These are phyloP conservation scores for Apus apus DNA, from an alignment of 2,113 vertebrate species.

Conservation along the genomic window DNA sequence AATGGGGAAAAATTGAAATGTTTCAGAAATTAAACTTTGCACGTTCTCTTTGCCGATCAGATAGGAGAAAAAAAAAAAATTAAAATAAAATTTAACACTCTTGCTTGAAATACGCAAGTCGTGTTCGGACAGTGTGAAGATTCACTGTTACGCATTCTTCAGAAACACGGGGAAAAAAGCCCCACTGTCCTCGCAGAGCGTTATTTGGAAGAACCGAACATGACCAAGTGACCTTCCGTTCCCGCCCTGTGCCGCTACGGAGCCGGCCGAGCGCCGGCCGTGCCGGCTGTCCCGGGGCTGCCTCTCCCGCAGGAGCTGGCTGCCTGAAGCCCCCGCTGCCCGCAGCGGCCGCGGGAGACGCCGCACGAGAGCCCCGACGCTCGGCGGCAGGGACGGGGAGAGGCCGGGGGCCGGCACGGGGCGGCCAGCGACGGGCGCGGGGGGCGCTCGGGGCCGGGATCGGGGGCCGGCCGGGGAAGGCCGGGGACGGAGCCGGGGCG, in stretches of 20 bases:
- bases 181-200: background rate
- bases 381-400: background rate
- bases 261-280: no score
- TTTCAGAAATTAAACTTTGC: background rate
- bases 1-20: background rate
- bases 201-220: background rate
- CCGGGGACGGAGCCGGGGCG: accelerated
- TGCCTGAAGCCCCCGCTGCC: accelerated
- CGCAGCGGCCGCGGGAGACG: background rate
- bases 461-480: no score
- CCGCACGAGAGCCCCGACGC: background rate
- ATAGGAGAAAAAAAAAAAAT: no score
- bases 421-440: background rate
- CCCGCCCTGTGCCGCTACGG: accelerated
- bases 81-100: accelerated
- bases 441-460: background rate
- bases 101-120: background rate
- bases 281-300: background rate
- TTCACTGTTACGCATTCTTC: accelerated
- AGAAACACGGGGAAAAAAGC: background rate
- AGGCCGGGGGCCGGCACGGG: no score
- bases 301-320: accelerated
- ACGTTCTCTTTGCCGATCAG: background rate
- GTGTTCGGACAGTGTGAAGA: background rate
- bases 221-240: background rate